phyloP scores from a whole-genome alignment of 2,113 vertebrate genomes.

The Callithrix jacchus region DNA sequence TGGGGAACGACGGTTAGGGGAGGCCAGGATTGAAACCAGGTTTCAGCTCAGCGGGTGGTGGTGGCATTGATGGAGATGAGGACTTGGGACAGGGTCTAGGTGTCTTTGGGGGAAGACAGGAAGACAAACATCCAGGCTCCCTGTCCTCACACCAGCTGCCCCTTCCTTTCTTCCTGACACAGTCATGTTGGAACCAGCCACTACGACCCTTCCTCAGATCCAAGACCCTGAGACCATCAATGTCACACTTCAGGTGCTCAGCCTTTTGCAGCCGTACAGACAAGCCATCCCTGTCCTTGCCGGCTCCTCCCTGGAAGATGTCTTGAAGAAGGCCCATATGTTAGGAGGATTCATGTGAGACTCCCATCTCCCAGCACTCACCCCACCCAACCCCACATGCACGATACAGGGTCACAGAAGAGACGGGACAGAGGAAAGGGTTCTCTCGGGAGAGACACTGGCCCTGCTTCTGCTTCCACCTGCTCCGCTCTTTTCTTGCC shows the following conservation, averaged over 20 bases:
- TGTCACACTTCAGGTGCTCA: conserved; percentile 83
- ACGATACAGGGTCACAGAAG: background rate
- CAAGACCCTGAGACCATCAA: conserved; percentile 36
- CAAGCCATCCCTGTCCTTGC: conserved; percentile 65
- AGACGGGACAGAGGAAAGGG: background rate
- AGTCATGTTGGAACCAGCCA: conserved; percentile 79
- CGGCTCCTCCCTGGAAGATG: conserved; percentile 84
- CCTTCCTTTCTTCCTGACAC: rapidly evolving
- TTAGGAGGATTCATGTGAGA: conserved; percentile 87
- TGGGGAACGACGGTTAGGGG: background rate
- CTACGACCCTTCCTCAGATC: rapidly evolving
- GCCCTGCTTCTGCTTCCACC: background rate
- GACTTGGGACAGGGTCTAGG: background rate
- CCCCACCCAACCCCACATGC: rapidly evolving
- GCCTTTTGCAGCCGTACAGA: background rate
- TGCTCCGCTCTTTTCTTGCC: background rate
- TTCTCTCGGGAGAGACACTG: background rate
- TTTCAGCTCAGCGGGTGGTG: background rate
- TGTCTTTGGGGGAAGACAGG: background rate
- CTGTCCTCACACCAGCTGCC: background rate
- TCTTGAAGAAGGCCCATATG: conserved; percentile 81
- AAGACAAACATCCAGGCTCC: background rate
- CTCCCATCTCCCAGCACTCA: background rate
- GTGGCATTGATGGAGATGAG: background rate
- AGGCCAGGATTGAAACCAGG: background rate